Percentiles rank a stretch among this genome's conserved stretches.
Conservation (phyloP, 2,888 invertebrate genomes). For the Diloba caeruleocephala region DNA sequence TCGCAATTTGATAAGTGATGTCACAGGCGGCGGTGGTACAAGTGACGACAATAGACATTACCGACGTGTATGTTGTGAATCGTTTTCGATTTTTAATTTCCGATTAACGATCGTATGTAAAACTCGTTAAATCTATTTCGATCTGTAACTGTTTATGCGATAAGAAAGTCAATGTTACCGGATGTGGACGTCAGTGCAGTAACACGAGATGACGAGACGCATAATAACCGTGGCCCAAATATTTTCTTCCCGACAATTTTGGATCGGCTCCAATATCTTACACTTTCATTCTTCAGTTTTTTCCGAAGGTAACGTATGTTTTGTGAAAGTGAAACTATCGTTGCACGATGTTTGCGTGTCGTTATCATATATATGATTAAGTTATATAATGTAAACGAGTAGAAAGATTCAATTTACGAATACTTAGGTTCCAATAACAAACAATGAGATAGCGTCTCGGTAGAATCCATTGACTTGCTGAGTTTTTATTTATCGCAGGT, state of each 20-base stretch:
- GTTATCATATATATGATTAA: constrained; percentile 44
- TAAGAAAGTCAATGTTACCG: constrained; percentile 87
- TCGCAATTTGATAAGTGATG: constrained; percentile 21
- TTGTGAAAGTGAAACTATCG: constrained; percentile 47
- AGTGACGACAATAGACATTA: constrained; percentile 10
- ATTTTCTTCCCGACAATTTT: constrained; percentile 77
- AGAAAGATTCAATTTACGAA: constrained; percentile 56
- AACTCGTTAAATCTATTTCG: constrained; percentile 74
- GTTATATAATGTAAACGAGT: constrained; percentile 59
- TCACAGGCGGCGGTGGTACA: constrained; percentile 12
- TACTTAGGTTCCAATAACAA: constrained; percentile 62
- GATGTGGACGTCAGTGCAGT: constrained; percentile 78
- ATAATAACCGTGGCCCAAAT: constrained; percentile 87
- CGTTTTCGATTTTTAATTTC: constrained; percentile 46
- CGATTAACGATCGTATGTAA: constrained; percentile 60
- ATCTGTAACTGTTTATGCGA: constrained; percentile 77
- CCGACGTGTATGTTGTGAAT: constrained; percentile 30
- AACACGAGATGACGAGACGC: constrained; percentile 79
- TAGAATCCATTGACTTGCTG: constrained; percentile 73
- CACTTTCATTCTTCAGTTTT: constrained; percentile 78
- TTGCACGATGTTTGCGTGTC: constrained; percentile 25
- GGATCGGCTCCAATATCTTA: constrained; percentile 80
- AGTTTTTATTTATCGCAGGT: constrained; percentile 79
- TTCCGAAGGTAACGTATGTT: constrained; percentile 55
- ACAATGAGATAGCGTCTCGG: constrained; percentile 68